These are phyloP conservation scores for Merodon equestris DNA, from an alignment of 2,888 invertebrate genomes.

Conservation along the genomic window DNA sequence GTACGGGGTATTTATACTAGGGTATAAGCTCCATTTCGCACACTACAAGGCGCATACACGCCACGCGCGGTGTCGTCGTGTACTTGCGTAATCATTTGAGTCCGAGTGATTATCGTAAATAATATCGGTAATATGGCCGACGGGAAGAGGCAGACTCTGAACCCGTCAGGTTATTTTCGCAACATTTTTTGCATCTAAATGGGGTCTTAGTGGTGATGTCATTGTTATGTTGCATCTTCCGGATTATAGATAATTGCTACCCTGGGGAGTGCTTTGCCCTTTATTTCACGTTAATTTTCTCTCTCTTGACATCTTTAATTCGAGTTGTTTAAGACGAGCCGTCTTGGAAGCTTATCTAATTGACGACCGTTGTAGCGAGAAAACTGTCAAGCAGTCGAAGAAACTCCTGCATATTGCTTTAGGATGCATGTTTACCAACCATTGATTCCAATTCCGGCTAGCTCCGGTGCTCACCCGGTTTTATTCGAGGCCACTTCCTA, in stretches of 20 bases:
- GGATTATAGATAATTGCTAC: constrained; percentile 65
- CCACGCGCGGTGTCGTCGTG: constrained; percentile 19
- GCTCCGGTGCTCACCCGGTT: too few species aligned
- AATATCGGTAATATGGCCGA: constrained; percentile 60
- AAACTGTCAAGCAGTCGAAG: too few species aligned
- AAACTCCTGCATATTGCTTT: too few species aligned
- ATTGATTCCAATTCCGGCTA: constrained; percentile 24
- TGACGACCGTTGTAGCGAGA: too few species aligned
- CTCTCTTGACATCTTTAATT: too few species aligned
- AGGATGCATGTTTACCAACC: too few species aligned
- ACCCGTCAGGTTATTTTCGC: constrained; percentile 62
- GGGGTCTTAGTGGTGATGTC: constrained; percentile 62
- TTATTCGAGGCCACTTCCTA: too few species aligned
- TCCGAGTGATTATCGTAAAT: constrained; percentile 68
- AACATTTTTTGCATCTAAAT: constrained; percentile 65
- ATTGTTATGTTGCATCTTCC: constrained; percentile 63
- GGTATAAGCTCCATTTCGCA: constrained; percentile 33
- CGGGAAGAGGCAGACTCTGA: constrained; percentile 47
- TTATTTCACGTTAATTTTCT: too few species aligned
- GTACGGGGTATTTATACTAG: background rate
- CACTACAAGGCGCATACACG: constrained; percentile 15
- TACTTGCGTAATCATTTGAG: constrained; percentile 63
- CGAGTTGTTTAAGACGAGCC: too few species aligned
- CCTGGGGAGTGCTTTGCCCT: constrained; percentile 58
- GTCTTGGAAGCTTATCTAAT: too few species aligned